Conservation (phyloP, 1,140 invertebrate species). For the Nasonia longicornis region DNA sequence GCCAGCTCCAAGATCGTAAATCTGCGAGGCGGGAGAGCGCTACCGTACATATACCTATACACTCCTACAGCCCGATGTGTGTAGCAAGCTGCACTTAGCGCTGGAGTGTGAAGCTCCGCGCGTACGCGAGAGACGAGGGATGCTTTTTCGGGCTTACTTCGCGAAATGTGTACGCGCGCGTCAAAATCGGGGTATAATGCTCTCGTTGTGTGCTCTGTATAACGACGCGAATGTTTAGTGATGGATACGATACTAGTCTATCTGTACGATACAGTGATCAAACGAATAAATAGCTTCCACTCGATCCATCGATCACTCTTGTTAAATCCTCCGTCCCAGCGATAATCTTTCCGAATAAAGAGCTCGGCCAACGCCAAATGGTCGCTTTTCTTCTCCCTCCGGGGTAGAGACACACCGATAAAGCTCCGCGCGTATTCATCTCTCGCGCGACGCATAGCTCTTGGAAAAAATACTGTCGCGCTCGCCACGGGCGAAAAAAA, state of each 20-base stretch:
- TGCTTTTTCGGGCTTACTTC: not conserved
- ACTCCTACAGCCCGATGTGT: not conserved
- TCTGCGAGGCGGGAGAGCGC: conserved; percentile 14
- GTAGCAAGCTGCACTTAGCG: not conserved
- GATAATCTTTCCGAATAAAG: not conserved
- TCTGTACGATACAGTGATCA: too few relatives aligned
- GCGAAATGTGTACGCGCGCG: not conserved
- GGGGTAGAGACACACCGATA: not conserved
- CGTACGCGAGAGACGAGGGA: not conserved
- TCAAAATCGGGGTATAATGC: not conserved
- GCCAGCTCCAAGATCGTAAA: conserved; percentile 28
- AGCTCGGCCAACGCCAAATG: conserved; percentile 4
- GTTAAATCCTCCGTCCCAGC: not conserved
- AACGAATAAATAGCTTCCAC: too few relatives aligned
- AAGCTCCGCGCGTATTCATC: conserved; percentile 29
- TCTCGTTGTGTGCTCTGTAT: too few relatives aligned
- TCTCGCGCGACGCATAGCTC: conserved; percentile 26
- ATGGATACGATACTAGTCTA: too few relatives aligned
- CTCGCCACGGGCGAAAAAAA: conserved; percentile 17
- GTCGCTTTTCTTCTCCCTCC: not conserved
- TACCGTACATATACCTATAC: not conserved
- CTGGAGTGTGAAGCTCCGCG: not conserved
- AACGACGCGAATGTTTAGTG: too few relatives aligned
- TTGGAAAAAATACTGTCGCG: conserved; percentile 26
- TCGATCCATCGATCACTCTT: not conserved